Conservation (phyloP, 2,888 invertebrate species). For the Phalangium opilio region DNA sequence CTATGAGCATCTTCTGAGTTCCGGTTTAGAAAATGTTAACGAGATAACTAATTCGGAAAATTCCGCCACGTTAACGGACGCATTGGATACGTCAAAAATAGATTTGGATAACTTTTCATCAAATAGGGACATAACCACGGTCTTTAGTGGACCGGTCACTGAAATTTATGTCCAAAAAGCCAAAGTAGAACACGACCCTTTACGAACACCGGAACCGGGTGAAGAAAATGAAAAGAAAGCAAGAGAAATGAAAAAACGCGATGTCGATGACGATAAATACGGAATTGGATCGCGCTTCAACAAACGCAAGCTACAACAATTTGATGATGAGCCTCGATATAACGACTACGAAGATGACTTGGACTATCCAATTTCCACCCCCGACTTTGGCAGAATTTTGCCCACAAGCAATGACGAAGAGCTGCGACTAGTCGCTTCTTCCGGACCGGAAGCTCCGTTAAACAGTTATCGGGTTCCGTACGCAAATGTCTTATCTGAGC, state of each 20-base stretch:
- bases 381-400: too few species aligned
- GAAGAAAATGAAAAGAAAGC: conserved; percentile 8
- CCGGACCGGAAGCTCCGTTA: too few species aligned
- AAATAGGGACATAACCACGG: conserved; percentile 9
- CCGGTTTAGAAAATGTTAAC: conserved; percentile 17
- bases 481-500: too few species aligned
- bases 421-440: too few species aligned
- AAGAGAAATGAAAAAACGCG: not conserved
- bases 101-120: conserved; percentile 7
- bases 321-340: conserved; percentile 11
- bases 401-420: too few species aligned
- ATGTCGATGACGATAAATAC: conserved; percentile 7
- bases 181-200: conserved; percentile 5
- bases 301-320: conserved; percentile 19
- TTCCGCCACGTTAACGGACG: conserved; percentile 8
- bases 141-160: conserved; percentile 20
- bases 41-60: conserved; percentile 11
- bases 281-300: conserved; percentile 13
- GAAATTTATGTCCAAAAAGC: conserved; percentile 20
- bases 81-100: conserved; percentile 9
- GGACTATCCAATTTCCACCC: not conserved
- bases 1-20: conserved; percentile 14
- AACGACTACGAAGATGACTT: not conserved
- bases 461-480: too few species aligned
- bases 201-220: not conserved